Evolutionary conservation across 2,888 invertebrate species (phyloP).

Genomic region (Siphlonurus alternatus): DNA sequence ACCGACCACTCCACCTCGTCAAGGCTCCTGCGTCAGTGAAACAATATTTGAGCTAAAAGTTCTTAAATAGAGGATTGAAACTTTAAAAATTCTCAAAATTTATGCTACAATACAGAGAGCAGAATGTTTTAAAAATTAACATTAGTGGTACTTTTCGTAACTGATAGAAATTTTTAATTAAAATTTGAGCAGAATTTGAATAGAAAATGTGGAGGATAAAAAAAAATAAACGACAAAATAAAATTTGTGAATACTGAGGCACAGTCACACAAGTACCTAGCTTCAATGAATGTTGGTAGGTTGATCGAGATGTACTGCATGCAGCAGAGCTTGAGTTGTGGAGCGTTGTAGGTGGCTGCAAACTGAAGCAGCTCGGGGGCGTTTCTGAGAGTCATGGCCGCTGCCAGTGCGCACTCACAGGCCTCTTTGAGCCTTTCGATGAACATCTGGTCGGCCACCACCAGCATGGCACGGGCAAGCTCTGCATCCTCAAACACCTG

Average conservation of each 20-base stretch:
- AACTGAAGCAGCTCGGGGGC: constrained; percentile 60
- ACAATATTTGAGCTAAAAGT: no score
- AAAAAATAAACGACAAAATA: no score
- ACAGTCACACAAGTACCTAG: no score
- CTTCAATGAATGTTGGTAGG: constrained; percentile 50
- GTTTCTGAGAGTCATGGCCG: constrained; percentile 53
- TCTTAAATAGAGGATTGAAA: no score
- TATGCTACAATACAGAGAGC: no score
- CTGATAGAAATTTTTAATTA: not conserved
- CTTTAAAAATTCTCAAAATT: no score
- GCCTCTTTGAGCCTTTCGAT: constrained; percentile 50
- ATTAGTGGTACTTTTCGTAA: no score
- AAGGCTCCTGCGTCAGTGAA: constrained; percentile 38
- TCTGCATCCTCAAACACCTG: constrained; percentile 41
- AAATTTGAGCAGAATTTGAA: no score
- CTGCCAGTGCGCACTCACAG: constrained; percentile 47
- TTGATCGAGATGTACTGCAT: constrained; percentile 66
- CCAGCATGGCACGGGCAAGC: constrained; percentile 51
- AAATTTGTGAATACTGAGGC: no score
- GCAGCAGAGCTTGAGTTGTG: constrained; percentile 49
- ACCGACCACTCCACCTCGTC: constrained; percentile 43
- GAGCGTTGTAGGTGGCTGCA: constrained; percentile 57
- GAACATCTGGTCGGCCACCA: constrained; percentile 66
- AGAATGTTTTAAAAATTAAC: no score
- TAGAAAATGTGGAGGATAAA: no score